phyloP scores from a whole-genome alignment of 2,113 vertebrate species.

The Probosciger aterrimus region DNA sequence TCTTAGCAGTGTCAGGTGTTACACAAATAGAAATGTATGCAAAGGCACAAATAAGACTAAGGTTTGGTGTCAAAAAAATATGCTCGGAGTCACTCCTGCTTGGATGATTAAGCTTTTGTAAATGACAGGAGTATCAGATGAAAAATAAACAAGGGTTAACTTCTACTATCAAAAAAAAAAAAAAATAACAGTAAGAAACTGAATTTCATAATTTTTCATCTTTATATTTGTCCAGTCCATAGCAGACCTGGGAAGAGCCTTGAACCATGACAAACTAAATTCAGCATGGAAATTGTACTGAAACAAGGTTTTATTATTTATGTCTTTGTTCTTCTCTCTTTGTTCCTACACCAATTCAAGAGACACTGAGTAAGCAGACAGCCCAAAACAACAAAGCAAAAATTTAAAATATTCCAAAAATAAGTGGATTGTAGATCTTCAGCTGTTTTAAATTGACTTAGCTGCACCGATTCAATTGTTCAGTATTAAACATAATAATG shows the following conservation, averaged over 20 bases:
- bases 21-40: neutral
- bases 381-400: slow-evolving; percentile 5
- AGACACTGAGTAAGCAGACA: neutral
- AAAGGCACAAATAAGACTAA: neutral
- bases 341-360: neutral
- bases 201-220: neutral
- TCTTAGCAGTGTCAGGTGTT: neutral
- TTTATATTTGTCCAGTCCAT: neutral
- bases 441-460: slow-evolving; percentile 28
- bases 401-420: slow-evolving; percentile 4
- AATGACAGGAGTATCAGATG: neutral
- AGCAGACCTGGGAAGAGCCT: neutral
- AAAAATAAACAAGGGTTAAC: neutral
- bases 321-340: neutral
- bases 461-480: neutral
- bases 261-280: neutral
- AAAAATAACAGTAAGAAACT: neutral
- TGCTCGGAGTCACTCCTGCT: neutral
- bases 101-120: neutral
- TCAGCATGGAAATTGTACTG: neutral
- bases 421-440: neutral
- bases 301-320: neutral
- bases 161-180: neutral
- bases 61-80: neutral
- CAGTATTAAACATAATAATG: neutral